Conservation (phyloP, 2,888 invertebrate species). For the Lapara coniferarum region DNA sequence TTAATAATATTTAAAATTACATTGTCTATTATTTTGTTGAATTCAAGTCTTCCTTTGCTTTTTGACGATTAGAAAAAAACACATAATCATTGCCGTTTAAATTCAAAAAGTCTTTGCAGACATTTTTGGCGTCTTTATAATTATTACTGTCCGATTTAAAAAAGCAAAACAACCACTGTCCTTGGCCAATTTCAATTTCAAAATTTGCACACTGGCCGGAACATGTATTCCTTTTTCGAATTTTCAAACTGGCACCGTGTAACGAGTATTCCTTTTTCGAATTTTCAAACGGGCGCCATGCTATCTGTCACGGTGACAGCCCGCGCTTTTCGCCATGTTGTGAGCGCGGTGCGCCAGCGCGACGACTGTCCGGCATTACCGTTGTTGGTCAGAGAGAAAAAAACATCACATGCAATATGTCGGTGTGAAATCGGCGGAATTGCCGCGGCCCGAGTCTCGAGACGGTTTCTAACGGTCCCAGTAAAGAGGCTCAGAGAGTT, state of each 20-base stretch:
- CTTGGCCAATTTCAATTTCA: background rate
- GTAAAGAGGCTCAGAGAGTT: constrained; percentile 42
- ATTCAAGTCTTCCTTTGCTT: background rate
- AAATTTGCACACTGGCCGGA: background rate
- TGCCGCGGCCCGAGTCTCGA: constrained; percentile 44
- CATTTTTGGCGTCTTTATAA: background rate
- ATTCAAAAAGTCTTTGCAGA: background rate
- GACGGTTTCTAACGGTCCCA: constrained; percentile 73
- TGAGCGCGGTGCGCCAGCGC: constrained; percentile 55
- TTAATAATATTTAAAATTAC: background rate
- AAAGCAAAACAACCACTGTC: background rate
- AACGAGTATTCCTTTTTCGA: background rate
- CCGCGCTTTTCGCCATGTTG: constrained; percentile 40
- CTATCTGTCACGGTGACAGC: constrained; percentile 34
- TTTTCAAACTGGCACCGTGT: constrained; percentile 9
- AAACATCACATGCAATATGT: constrained; percentile 59
- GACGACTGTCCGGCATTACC: constrained; percentile 38
- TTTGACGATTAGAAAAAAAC: background rate
- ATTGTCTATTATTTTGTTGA: background rate
- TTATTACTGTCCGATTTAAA: background rate
- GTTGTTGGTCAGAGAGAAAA: constrained; percentile 22
- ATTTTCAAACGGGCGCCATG: constrained; percentile 17
- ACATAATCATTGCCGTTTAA: background rate
- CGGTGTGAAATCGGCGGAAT: constrained; percentile 75
- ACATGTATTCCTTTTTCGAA: background rate